Percentiles rank a stretch among this genome's conserved stretches.
Conservation (phyloP, 53 echinoderm and acorn worm species). For the Antedon mediterranea region DNA sequence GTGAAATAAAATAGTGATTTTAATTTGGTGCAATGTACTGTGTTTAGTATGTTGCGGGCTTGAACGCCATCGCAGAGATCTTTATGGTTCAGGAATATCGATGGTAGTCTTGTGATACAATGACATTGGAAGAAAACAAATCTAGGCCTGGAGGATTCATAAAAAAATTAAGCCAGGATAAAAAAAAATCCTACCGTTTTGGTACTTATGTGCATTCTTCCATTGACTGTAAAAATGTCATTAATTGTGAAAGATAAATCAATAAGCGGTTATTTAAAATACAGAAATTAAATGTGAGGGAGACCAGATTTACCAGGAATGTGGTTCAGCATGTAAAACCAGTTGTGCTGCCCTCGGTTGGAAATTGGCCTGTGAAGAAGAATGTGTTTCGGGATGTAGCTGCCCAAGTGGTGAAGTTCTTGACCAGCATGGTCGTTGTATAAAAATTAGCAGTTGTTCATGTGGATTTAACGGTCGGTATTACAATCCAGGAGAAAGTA, state of each 20-base stretch:
- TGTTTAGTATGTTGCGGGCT: too few relatives aligned
- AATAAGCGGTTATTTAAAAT: not conserved
- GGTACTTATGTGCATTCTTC: too few relatives aligned
- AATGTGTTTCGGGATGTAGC: constrained; percentile 3
- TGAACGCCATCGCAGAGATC: too few relatives aligned
- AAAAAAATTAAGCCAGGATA: too few relatives aligned
- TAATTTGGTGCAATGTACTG: too few relatives aligned
- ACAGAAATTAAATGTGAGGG: not conserved
- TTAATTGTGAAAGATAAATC: not conserved
- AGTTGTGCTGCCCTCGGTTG: not conserved
- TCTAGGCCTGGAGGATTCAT: too few relatives aligned
- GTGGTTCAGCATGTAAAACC: constrained; percentile 3
- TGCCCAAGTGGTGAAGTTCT: not conserved
- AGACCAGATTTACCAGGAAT: constrained; percentile 6
- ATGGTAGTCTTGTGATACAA: too few relatives aligned
- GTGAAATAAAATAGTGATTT: too few relatives aligned
- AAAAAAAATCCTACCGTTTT: too few relatives aligned
- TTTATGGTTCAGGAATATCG: too few relatives aligned
- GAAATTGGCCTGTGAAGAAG: not conserved
- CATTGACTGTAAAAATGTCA: not conserved
- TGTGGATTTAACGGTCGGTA: not conserved
- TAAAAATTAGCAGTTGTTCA: not conserved
- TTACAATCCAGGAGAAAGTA: not conserved
- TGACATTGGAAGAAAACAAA: too few relatives aligned
- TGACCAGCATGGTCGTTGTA: constrained; percentile 5